A percentile compares a stretch with the other conserved stretches of the same genome.
phyloP scores from a whole-genome alignment of 1,140 invertebrate species.

The Bombus confusus region DNA sequence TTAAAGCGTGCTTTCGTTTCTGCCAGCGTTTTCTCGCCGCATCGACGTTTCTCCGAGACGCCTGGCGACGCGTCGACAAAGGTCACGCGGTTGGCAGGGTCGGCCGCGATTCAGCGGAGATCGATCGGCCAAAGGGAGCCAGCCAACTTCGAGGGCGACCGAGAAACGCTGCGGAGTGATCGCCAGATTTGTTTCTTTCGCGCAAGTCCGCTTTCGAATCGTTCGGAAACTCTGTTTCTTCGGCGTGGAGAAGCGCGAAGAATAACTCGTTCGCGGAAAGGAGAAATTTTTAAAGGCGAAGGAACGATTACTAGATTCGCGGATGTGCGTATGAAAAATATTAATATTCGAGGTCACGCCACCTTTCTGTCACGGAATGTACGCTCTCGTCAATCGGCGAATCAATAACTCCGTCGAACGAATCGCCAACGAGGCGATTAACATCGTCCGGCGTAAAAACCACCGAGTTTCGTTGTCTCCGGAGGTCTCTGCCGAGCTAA shows the following conservation, averaged over 20 bases:
- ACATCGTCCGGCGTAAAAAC: not conserved
- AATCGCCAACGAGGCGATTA: not conserved
- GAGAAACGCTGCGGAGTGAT: not conserved
- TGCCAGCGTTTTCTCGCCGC: not conserved
- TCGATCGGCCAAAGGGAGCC: slow-evolving; percentile 47
- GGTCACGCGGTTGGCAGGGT: slow-evolving; percentile 53
- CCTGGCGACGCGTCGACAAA: slow-evolving; percentile 39
- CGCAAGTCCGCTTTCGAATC: too few relatives aligned
- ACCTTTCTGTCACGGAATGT: not conserved
- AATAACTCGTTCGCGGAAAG: too few relatives aligned
- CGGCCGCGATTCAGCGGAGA: slow-evolving; percentile 57
- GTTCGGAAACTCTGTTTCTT: too few relatives aligned
- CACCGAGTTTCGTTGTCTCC: too few relatives aligned
- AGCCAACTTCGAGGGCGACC: slow-evolving; percentile 32
- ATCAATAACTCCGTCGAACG: not conserved
- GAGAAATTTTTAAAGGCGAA: not conserved
- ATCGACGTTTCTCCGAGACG: slow-evolving; percentile 35
- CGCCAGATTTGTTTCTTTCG: slow-evolving; percentile 19
- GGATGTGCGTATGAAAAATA: too few relatives aligned
- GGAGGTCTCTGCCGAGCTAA: not conserved
- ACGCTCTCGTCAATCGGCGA: not conserved
- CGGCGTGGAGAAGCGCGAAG: too few relatives aligned
- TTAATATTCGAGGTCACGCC: too few relatives aligned
- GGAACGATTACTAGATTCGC: not conserved
- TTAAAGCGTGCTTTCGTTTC: slow-evolving; percentile 60